Conservation (phyloP, 37 sponge, comb jelly and placozoan genomes). For the Diacarnus erythraeanus region DNA sequence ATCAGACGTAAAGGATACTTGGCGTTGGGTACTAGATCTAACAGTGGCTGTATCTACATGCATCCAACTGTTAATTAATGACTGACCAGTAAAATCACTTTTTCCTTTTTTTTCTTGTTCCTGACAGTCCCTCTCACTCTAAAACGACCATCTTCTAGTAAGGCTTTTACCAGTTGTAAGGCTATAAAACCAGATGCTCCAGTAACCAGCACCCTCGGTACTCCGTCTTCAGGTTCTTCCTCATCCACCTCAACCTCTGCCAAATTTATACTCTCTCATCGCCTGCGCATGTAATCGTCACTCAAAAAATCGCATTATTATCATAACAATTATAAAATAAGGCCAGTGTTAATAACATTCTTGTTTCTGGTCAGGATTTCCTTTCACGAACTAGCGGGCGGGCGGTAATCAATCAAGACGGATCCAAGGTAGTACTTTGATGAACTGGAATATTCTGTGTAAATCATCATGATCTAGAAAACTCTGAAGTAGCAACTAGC, state of each 20-base stretch:
- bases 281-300: no score
- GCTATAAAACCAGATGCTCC: slow-evolving; percentile 92
- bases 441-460: no score
- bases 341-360: no score
- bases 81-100: slow-evolving; percentile 2
- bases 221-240: slow-evolving; percentile 41
- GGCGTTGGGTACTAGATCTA: slow-evolving; percentile 63
- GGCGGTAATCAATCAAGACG: no score
- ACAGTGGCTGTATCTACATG: slow-evolving; percentile 50
- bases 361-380: no score
- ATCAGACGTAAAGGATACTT: slow-evolving; percentile 75
- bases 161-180: slow-evolving; percentile 66
- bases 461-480: no score
- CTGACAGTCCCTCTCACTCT: slow-evolving; percentile 86
- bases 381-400: no score
- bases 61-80: not conserved
- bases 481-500: no score
- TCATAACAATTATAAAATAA: no score
- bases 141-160: slow-evolving; percentile 57
- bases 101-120: slow-evolving; percentile 61
- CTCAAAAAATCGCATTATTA: no score
- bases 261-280: no score
- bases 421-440: no score
- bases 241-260: slow-evolving; percentile 28
- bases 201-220: slow-evolving; percentile 79